Percentiles rank a stretch among this genome's conserved stretches.
phyloP scores from a whole-genome alignment of 2,888 invertebrate genomes.

The Sesia bembeciformis region DNA sequence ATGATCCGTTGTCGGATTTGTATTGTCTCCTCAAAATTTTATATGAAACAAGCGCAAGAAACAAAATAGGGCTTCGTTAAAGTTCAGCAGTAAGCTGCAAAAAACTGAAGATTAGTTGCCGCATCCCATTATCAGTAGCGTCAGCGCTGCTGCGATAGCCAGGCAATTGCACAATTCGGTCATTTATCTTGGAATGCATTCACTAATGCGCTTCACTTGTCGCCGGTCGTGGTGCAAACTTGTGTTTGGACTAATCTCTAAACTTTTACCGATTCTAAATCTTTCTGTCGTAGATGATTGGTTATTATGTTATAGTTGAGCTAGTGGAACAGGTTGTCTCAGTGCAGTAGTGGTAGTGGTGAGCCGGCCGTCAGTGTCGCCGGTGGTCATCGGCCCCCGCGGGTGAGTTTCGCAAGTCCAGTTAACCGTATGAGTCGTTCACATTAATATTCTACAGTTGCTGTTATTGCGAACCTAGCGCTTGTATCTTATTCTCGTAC shows the following conservation, averaged over 20 bases:
- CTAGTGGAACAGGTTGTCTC: constrained; percentile 27
- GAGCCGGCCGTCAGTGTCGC: constrained; percentile 28
- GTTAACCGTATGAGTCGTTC: constrained; percentile 61
- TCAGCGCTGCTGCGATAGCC: constrained; percentile 47
- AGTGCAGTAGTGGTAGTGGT: constrained; percentile 24
- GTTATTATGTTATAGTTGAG: constrained; percentile 20
- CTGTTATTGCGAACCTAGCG: constrained; percentile 43
- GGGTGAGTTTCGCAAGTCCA: constrained; percentile 70
- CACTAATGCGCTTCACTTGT: constrained; percentile 38
- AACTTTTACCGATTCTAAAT: neutral
- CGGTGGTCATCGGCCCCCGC: constrained; percentile 65
- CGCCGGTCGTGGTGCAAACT: constrained; percentile 24
- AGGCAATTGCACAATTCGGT: constrained; percentile 39
- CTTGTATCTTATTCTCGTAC: neutral
- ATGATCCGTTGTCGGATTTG: no score
- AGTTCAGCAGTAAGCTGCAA: no score
- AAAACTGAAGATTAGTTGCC: constrained; percentile 24
- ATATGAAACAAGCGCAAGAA: no score
- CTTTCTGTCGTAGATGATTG: neutral
- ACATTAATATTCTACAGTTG: constrained; percentile 67
- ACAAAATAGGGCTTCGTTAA: no score
- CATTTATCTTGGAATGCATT: constrained; percentile 58
- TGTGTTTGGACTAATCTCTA: constrained; percentile 12
- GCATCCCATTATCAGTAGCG: constrained; percentile 50
- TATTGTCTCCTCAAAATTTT: no score